Percentiles rank a stretch among this genome's conserved stretches.
phyloP scores from a whole-genome alignment of 2,113 vertebrate genomes.

The Grammomys dolichurus region DNA sequence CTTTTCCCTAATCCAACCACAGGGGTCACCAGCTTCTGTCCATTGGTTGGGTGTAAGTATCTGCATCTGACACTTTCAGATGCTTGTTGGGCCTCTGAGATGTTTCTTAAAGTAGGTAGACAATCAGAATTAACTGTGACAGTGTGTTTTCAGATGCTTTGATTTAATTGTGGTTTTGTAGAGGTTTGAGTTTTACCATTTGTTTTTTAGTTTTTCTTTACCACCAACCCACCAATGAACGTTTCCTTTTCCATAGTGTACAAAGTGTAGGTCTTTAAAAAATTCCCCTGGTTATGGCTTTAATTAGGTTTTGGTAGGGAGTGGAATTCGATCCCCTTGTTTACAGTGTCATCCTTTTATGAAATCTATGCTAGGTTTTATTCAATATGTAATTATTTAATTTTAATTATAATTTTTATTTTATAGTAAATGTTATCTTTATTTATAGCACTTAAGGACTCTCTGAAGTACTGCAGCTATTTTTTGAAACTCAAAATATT shows the following conservation, averaged over 20 bases:
- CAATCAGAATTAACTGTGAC: neutral
- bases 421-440: conserved; percentile 50
- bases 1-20: too few species aligned
- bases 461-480: conserved; percentile 65
- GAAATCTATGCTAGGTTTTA: conserved; percentile 56
- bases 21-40: too few species aligned
- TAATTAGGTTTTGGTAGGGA: conserved; percentile 51
- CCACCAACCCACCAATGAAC: neutral
- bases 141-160: neutral
- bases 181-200: neutral
- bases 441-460: conserved; percentile 57
- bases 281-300: neutral
- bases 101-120: neutral
- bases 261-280: neutral
- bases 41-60: too few species aligned
- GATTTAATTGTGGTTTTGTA: conserved; percentile 27
- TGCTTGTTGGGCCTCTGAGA: neutral
- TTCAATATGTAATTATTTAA: conserved; percentile 53
- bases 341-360: conserved; percentile 54
- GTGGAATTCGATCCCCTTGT: neutral
- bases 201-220: conserved; percentile 53
- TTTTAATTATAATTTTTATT: conserved; percentile 63
- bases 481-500: conserved; percentile 77
- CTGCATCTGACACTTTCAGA: too few species aligned
- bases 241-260: conserved; percentile 41